Evolutionary conservation across 2,888 invertebrate genomes (phyloP).

Genomic region (Phrixothrix hirtus): DNA sequence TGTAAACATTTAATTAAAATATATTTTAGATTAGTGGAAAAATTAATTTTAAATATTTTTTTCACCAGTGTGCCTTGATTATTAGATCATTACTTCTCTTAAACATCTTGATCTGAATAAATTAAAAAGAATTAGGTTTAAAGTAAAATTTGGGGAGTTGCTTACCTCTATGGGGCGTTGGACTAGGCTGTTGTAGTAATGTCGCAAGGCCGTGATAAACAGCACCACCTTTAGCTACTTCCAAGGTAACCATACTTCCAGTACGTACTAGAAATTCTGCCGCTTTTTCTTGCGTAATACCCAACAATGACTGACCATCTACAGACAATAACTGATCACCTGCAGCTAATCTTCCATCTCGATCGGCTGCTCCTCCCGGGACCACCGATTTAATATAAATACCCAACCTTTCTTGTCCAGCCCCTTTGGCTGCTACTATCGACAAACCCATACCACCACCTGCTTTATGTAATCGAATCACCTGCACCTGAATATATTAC

Average conservation of each 20-base stretch:
- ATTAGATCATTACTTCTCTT: not conserved
- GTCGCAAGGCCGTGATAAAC: conserved; percentile 95
- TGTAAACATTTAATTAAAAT: no score
- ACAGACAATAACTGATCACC: conserved; percentile 97
- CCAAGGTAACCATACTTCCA: conserved; percentile 89
- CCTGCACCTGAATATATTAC: conserved; percentile 69
- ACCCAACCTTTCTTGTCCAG: conserved; percentile 68
- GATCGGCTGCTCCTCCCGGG: conserved; percentile 88
- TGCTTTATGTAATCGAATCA: conserved; percentile 90
- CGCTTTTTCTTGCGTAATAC: conserved; percentile 83
- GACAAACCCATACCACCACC: conserved; percentile 97
- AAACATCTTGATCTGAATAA: not conserved
- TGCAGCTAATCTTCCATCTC: conserved; percentile 91
- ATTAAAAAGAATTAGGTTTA: not conserved
- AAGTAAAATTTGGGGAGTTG: not conserved
- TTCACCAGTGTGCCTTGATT: no score
- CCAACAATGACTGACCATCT: conserved; percentile 82
- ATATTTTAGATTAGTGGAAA: no score
- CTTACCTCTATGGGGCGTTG: conserved; percentile 75
- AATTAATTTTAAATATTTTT: no score
- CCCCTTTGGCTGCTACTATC: conserved; percentile 92
- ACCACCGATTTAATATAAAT: conserved; percentile 99
- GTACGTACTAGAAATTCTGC: conserved; percentile 95
- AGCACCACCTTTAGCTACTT: conserved; percentile 97
- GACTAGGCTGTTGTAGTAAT: conserved; percentile 87